Evolutionary conservation across 2,113 vertebrate genomes (phyloP).

Genomic region (Ctenomys sociabilis): DNA sequence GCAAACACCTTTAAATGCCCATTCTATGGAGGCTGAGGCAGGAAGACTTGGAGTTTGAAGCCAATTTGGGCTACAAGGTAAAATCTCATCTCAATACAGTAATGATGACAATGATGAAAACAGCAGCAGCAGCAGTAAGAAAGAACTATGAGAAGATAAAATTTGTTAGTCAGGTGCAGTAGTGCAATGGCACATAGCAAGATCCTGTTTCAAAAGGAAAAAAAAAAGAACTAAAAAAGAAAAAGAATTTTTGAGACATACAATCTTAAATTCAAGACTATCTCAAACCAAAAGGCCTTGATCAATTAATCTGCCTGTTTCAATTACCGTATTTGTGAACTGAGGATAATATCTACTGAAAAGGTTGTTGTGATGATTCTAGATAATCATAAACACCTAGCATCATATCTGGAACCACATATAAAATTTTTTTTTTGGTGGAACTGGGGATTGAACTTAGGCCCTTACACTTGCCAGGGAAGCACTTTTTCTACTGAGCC

Average conservation of each 20-base stretch:
- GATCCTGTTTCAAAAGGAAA: too few species aligned
- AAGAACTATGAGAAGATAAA: neutral
- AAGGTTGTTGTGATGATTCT: neutral
- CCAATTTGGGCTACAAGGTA: neutral
- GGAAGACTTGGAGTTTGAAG: neutral
- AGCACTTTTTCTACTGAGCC: too few species aligned
- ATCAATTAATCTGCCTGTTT: neutral
- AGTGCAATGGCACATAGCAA: too few species aligned
- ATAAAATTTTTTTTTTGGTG: neutral
- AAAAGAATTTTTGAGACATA: neutral
- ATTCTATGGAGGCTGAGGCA: neutral
- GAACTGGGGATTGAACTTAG: too few species aligned
- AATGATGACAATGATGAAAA: too few species aligned
- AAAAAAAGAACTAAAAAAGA: too few species aligned
- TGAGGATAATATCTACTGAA: slow-evolving; percentile 6
- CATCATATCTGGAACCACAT: neutral
- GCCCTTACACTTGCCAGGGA: too few species aligned
- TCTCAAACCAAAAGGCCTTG: neutral
- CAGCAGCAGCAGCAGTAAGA: neutral
- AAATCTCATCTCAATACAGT: neutral
- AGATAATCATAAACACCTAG: neutral
- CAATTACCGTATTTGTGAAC: neutral
- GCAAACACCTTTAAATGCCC: neutral
- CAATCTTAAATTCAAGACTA: neutral
- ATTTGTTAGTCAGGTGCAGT: neutral